These are phyloP conservation scores for Seison nebaliae DNA, from an alignment of 1,140 invertebrate species.

Conservation along the genomic window DNA sequence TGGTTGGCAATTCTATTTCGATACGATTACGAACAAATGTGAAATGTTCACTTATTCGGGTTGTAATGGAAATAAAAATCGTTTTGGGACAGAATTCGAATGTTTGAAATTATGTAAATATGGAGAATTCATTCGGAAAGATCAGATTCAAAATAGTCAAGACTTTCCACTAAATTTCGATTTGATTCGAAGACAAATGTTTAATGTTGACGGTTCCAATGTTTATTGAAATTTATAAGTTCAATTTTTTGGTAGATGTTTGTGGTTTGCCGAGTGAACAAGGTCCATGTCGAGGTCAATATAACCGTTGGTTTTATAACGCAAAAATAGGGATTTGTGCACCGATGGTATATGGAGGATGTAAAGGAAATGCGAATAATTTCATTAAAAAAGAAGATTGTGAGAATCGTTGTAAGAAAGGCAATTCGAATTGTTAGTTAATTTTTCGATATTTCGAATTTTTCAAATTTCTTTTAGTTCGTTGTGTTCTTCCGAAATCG, in stretches of 20 bases:
- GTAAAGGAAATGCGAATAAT: constrained; percentile 59
- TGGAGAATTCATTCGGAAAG: constrained; percentile 6
- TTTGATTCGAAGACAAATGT: too few relatives aligned
- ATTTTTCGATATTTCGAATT: too few relatives aligned
- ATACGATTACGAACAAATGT: constrained; percentile 2
- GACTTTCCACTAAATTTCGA: too few relatives aligned
- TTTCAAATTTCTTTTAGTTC: constrained; percentile 35
- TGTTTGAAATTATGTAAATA: constrained; percentile 37
- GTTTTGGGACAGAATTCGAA: constrained; percentile 51
- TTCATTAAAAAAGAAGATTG: constrained; percentile 56
- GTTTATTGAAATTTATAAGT: background rate
- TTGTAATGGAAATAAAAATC: constrained; percentile 55
- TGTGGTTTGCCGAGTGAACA: background rate
- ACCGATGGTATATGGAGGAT: constrained; percentile 59
- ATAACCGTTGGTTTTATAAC: constrained; percentile 60
- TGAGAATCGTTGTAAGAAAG: constrained; percentile 21
- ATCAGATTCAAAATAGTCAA: too few relatives aligned
- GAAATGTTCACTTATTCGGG: constrained; percentile 7
- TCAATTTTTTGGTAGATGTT: background rate
- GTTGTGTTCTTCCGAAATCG: constrained; percentile 48
- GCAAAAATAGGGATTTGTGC: constrained; percentile 41
- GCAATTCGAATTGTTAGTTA: too few relatives aligned
- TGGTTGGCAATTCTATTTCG: constrained; percentile 2
- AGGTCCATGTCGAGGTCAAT: too few relatives aligned
- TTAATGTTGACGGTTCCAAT: too few relatives aligned